Conservation (phyloP, 2,113 vertebrate species). For the Sebastes fasciatus region DNA sequence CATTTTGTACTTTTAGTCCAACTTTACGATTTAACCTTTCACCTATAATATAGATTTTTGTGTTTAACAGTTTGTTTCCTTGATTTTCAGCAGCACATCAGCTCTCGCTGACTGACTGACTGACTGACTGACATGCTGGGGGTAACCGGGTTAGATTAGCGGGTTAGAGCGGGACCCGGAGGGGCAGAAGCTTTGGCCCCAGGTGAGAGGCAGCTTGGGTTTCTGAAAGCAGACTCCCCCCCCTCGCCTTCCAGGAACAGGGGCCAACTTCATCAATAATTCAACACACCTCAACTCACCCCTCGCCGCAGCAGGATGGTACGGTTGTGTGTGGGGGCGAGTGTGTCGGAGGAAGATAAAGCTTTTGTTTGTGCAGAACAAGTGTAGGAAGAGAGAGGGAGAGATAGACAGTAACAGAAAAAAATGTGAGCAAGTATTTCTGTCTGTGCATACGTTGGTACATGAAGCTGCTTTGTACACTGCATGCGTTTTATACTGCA, state of each 20-base stretch:
- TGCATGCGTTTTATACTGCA: conserved; percentile 10
- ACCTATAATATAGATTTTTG: not conserved
- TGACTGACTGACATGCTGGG: conserved; percentile 18
- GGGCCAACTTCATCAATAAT: conserved; percentile 85
- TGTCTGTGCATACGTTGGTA: conserved; percentile 14
- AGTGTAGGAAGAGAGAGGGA: conserved; percentile 38
- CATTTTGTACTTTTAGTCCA: not conserved
- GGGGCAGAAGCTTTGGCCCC: conserved; percentile 67
- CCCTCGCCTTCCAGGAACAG: conserved; percentile 81
- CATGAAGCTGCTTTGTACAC: conserved; percentile 2
- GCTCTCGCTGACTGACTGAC: conserved; percentile 4
- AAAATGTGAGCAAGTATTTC: conserved; percentile 22
- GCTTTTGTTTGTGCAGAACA: conserved; percentile 65
- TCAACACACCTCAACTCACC: conserved; percentile 80
- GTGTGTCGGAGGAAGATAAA: conserved; percentile 62
- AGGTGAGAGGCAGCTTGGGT: conserved; percentile 79
- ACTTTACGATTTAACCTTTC: not conserved
- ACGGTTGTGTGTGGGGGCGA: conserved; percentile 63
- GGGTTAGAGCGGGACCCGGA: conserved; percentile 46
- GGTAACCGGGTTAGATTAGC: conserved; percentile 61
- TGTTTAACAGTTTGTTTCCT: conserved; percentile 23
- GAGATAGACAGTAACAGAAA: not conserved
- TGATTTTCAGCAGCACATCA: conserved; percentile 45
- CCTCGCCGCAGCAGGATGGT: conserved; percentile 63
- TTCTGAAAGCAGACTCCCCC: conserved; percentile 86